phyloP scores from a whole-genome alignment of 1,140 invertebrate genomes.

The Riptortus pedestris region DNA sequence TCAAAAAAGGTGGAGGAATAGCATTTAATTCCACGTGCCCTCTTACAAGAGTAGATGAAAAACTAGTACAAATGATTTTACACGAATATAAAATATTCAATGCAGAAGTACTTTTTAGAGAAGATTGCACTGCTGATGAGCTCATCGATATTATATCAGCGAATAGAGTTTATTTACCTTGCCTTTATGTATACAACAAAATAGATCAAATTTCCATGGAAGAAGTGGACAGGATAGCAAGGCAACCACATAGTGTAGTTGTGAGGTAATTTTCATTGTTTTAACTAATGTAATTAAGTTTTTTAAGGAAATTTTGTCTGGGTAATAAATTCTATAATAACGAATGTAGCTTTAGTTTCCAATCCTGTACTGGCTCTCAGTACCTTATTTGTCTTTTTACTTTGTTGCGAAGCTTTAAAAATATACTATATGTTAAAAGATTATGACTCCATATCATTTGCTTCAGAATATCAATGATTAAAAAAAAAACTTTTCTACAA shows the following conservation, averaged over 20 bases:
- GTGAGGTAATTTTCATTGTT: too few relatives aligned
- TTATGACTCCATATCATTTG: too few relatives aligned
- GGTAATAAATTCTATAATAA: too few relatives aligned
- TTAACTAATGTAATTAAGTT: too few relatives aligned
- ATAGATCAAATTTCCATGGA: constrained; percentile 99
- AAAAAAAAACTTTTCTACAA: too few relatives aligned
- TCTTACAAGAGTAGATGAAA: constrained; percentile 89
- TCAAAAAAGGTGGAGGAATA: constrained; percentile 94
- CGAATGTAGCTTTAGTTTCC: too few relatives aligned
- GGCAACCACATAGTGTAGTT: constrained; percentile 81
- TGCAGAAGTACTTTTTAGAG: constrained; percentile 91
- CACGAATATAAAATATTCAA: constrained; percentile 99
- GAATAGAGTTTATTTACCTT: constrained; percentile 94
- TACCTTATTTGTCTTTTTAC: too few relatives aligned
- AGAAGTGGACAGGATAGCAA: constrained; percentile 91
- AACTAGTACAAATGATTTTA: constrained; percentile 94
- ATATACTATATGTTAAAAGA: too few relatives aligned
- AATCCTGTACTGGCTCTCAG: too few relatives aligned
- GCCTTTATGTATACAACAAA: constrained; percentile 98
- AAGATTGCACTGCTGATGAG: constrained; percentile 92
- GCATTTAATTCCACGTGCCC: constrained; percentile 96
- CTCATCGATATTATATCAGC: constrained; percentile 98
- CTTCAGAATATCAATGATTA: too few relatives aligned
- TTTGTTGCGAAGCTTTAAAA: too few relatives aligned
- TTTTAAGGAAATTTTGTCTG: too few relatives aligned